A percentile compares a stretch with the other conserved stretches of the same genome.
Evolutionary conservation across 2,113 vertebrate species (phyloP).

Genomic region (Neolamprologus variostigma): DNA sequence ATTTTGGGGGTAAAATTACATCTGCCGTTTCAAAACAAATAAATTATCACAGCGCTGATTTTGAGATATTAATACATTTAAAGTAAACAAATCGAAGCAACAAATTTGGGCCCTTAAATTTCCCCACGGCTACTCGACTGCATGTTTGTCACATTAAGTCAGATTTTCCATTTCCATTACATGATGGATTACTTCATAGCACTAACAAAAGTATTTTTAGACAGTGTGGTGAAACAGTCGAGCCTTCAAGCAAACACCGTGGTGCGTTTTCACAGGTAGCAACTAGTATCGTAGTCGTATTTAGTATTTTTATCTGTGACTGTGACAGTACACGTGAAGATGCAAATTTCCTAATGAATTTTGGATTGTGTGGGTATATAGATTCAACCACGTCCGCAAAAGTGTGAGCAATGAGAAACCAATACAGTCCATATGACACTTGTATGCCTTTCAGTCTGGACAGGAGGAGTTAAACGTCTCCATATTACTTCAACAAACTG

Average conservation of each 20-base stretch:
- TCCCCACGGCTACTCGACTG: neutral
- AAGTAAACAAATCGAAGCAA: neutral
- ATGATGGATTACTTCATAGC: constrained; percentile 2
- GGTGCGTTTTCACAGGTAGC: neutral
- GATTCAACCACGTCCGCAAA: rapidly evolving
- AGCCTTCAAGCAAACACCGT: neutral
- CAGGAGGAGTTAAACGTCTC: neutral
- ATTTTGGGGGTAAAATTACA: neutral
- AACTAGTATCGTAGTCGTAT: neutral
- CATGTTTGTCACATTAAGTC: constrained; percentile 24
- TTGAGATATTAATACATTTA: neutral
- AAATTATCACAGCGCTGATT: neutral
- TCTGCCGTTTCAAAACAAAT: neutral
- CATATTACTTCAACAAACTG: neutral
- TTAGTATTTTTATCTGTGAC: neutral
- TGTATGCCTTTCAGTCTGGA: neutral
- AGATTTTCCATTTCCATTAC: constrained; percentile 29
- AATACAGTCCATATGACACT: neutral
- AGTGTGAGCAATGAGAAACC: neutral
- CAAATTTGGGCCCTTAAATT: neutral
- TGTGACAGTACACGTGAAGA: neutral
- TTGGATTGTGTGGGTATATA: neutral
- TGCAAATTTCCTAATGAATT: neutral
- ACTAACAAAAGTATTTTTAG: constrained; percentile 11
- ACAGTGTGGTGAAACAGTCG: neutral